A percentile compares a stretch with the other conserved stretches of the same genome.
Conservation (phyloP, 2,797 vertebrate species). For the Brotula barbata region DNA sequence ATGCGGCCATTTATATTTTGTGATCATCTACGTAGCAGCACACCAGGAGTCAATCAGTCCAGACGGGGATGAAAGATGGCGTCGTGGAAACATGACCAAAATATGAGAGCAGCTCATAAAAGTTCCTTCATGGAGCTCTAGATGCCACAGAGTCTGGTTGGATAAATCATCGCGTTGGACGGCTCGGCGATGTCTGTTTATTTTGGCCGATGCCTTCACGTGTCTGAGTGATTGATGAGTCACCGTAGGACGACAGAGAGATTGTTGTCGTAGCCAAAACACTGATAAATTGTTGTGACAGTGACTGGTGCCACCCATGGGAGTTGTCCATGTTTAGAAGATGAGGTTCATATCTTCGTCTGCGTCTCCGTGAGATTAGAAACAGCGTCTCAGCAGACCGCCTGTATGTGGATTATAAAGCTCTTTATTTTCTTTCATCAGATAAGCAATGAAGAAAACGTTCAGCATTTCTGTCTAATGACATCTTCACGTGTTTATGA, state of each 20-base stretch:
- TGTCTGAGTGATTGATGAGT: constrained; percentile 65
- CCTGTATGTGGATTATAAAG: not conserved
- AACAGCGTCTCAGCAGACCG: constrained; percentile 13
- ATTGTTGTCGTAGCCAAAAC: constrained; percentile 54
- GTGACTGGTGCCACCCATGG: constrained; percentile 41
- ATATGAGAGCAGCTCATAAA: too few relatives aligned
- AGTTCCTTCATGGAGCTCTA: too few relatives aligned
- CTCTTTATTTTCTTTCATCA: not conserved
- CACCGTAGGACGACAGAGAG: constrained; percentile 54
- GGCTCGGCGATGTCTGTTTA: not conserved
- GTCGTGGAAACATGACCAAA: too few relatives aligned
- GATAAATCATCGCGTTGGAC: too few relatives aligned
- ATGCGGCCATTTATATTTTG: too few relatives aligned
- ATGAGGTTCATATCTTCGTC: too few relatives aligned
- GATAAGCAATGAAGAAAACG: too few relatives aligned
- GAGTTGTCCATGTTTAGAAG: too few relatives aligned
- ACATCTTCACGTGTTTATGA: constrained; percentile 37
- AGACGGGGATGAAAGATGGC: too few relatives aligned
- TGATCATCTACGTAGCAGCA: too few relatives aligned
- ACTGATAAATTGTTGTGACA: constrained; percentile 67
- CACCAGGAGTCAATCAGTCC: too few relatives aligned
- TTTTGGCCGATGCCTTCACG: constrained; percentile 23
- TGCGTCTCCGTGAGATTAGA: constrained; percentile 10
- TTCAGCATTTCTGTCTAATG: not conserved
- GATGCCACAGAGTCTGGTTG: too few relatives aligned